These are phyloP conservation scores for Graphium colonna DNA, from an alignment of 2,888 invertebrate genomes.

Conservation along the genomic window DNA sequence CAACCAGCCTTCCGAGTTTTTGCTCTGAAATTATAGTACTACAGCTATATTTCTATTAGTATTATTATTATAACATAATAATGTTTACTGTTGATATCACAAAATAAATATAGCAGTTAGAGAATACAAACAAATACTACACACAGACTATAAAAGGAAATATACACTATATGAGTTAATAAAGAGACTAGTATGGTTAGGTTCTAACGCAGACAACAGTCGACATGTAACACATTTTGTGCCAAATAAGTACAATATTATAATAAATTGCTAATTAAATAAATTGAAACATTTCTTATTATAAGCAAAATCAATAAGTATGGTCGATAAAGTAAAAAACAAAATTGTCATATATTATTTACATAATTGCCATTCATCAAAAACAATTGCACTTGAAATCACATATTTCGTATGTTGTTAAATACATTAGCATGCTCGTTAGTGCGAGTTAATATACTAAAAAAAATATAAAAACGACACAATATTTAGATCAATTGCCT, in stretches of 20 bases:
- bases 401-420: no score
- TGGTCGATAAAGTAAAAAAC: conserved; percentile 2
- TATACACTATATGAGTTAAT: conserved; percentile 18
- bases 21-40: conserved; percentile 47
- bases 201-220: conserved; percentile 5
- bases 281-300: conserved; percentile 1
- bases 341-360: conserved; percentile 8
- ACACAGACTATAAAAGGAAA: conserved; percentile 13
- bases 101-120: conserved; percentile 25
- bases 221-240: conserved; percentile 15
- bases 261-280: conserved; percentile 11
- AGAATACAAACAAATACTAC: conserved; percentile 18
- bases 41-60: conserved; percentile 46
- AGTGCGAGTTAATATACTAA: neutral
- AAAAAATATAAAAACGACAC: neutral
- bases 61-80: conserved; percentile 53
- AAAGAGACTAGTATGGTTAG: conserved; percentile 21
- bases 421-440: neutral
- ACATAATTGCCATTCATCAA: conserved; percentile 18
- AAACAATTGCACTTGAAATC: conserved; percentile 20
- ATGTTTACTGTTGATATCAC: conserved; percentile 33
- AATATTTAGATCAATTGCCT: neutral
- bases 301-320: neutral
- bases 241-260: conserved; percentile 21
- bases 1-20: conserved; percentile 68